Conservation (phyloP, 2,888 invertebrate species). For the Mimumesa dahlbomi region DNA sequence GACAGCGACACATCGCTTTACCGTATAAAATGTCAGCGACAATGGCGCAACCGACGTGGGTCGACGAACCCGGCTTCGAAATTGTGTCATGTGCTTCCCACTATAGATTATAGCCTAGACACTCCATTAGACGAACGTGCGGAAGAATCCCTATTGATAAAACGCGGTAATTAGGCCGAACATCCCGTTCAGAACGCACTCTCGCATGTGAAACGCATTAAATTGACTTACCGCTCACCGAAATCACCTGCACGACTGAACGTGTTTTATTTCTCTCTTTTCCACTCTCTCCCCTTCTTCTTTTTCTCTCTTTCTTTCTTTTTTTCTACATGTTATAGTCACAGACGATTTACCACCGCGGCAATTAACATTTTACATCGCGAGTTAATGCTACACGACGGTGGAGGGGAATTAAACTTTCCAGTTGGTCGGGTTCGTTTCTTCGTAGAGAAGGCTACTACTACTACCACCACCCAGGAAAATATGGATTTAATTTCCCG, state of each 20-base stretch:
- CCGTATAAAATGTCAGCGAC: slow-evolving; percentile 52
- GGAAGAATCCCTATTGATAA: slow-evolving; percentile 66
- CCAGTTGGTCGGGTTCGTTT: slow-evolving; percentile 1
- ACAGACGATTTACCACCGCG: slow-evolving; percentile 37
- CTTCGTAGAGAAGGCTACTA: neutral
- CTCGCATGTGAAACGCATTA: slow-evolving; percentile 19
- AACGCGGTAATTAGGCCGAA: slow-evolving; percentile 68
- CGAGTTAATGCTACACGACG: too few relatives aligned
- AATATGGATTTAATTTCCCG: too few relatives aligned
- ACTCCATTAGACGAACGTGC: slow-evolving; percentile 50
- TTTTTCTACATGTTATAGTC: slow-evolving; percentile 3
- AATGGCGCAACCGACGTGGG: slow-evolving; percentile 48
- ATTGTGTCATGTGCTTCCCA: slow-evolving; percentile 58
- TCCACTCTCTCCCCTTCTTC: too few relatives aligned
- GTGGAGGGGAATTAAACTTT: slow-evolving; percentile 35
- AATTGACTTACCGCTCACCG: slow-evolving; percentile 9
- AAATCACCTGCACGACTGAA: slow-evolving; percentile 19
- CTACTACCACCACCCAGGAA: too few relatives aligned
- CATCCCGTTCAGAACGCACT: slow-evolving; percentile 44
- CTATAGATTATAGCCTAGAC: slow-evolving; percentile 59
- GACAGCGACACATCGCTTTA: slow-evolving; percentile 37
- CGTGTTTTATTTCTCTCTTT: neutral
- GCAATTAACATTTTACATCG: slow-evolving; percentile 45
- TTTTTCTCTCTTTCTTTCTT: too few relatives aligned
- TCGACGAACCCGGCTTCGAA: slow-evolving; percentile 60